These are phyloP conservation scores for Cataglyphis altisquamis DNA, from an alignment of 2,888 invertebrate species.

Conservation along the genomic window DNA sequence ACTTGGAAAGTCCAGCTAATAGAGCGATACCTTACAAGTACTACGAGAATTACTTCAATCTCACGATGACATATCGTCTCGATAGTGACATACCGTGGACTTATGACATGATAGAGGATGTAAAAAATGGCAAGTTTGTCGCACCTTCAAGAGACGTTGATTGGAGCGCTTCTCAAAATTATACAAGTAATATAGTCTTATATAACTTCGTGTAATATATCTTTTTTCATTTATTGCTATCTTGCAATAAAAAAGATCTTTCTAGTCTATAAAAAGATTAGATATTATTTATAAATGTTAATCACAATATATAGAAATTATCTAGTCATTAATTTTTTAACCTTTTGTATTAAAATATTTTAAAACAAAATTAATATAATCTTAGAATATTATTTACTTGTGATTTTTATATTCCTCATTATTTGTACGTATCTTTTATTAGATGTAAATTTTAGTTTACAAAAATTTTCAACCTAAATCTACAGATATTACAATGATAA, in stretches of 20 bases:
- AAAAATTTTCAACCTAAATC: not conserved
- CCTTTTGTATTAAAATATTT: not conserved
- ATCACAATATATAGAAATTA: not conserved
- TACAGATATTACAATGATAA: not conserved
- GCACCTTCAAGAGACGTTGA: slow-evolving; percentile 67
- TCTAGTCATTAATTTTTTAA: not conserved
- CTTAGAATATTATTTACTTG: not conserved
- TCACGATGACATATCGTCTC: slow-evolving; percentile 88
- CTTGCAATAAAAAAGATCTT: not conserved
- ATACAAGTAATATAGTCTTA: slow-evolving; percentile 64
- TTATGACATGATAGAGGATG: slow-evolving; percentile 84
- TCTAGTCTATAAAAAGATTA: not conserved
- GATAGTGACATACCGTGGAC: slow-evolving; percentile 87
- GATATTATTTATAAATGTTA: not conserved
- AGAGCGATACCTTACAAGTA: slow-evolving; percentile 66
- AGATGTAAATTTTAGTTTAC: not conserved
- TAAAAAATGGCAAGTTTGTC: slow-evolving; percentile 69
- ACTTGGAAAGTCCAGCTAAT: slow-evolving; percentile 86
- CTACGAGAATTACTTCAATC: slow-evolving; percentile 87
- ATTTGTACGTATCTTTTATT: not conserved
- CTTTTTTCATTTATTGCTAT: not conserved
- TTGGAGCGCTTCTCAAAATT: slow-evolving; percentile 64
- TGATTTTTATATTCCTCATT: not conserved
- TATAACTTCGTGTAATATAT: not conserved
- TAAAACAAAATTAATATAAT: not conserved